Percentiles rank a stretch among this genome's conserved stretches.
phyloP scores from a whole-genome alignment of 2,797 vertebrate species.

The Pantherophis vulpinus region DNA sequence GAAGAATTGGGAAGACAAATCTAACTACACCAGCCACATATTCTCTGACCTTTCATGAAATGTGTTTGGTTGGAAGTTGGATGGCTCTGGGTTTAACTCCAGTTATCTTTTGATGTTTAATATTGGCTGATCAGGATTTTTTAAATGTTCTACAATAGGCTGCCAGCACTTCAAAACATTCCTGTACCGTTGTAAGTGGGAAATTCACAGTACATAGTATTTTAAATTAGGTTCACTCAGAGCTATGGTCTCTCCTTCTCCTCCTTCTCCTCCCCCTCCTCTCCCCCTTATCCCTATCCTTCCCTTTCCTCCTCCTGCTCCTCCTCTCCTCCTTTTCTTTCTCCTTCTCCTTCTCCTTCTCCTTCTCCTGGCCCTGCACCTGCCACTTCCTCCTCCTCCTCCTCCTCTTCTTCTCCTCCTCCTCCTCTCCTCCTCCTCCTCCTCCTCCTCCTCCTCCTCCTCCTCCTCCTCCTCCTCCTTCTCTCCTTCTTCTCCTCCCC shows the following conservation, averaged over 20 bases:
- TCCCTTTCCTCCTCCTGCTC: too few species aligned
- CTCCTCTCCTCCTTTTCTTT: too few species aligned
- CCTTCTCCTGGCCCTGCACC: too few species aligned
- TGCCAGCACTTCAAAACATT: background rate
- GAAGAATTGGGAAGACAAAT: background rate
- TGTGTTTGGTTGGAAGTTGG: background rate
- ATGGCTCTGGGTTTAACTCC: background rate
- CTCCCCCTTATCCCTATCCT: too few species aligned
- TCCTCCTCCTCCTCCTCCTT: too few species aligned
- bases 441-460: too few species aligned
- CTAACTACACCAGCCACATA: background rate
- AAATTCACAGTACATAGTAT: background rate
- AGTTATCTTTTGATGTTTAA: background rate
- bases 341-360: too few species aligned
- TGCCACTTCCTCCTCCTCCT: too few species aligned
- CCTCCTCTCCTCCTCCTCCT: too few species aligned
- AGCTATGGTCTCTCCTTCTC: background rate
- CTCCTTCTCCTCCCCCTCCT: too few species aligned
- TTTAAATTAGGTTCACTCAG: background rate
- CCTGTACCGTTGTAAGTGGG: background rate
- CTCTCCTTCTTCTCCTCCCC: too few species aligned
- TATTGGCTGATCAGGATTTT: background rate
- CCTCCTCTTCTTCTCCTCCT: accelerated
- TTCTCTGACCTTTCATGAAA: background rate
- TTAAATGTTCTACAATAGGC: background rate